Evolutionary conservation across 1,140 invertebrate species (phyloP).

Genomic region (Drosophila pachea): DNA sequence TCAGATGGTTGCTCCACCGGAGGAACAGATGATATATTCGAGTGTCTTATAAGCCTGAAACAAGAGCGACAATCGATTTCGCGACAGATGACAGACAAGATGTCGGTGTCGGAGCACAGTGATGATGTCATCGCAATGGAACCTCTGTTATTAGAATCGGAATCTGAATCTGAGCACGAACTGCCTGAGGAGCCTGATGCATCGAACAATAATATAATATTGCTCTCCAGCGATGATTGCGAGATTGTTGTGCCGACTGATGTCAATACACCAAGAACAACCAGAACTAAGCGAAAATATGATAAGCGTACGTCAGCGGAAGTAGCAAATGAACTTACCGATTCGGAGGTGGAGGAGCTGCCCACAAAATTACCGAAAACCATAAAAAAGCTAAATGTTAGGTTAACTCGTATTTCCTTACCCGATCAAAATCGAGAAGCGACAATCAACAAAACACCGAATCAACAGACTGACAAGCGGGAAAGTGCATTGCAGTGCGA

Average conservation of each 20-base stretch:
- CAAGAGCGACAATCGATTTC: conserved; percentile 8
- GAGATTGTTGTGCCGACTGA: conserved; percentile 40
- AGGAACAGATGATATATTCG: conserved; percentile 50
- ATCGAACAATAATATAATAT: conserved; percentile 22
- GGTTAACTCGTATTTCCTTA: background rate
- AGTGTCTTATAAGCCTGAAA: conserved; percentile 23
- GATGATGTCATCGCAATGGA: conserved; percentile 69
- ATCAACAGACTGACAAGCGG: background rate
- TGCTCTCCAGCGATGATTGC: conserved; percentile 64
- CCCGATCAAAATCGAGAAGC: background rate
- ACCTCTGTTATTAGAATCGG: conserved; percentile 67
- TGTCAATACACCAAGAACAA: background rate
- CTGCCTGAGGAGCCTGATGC: background rate
- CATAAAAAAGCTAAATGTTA: conserved; percentile 7
- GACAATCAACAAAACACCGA: background rate
- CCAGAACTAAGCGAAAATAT: conserved; percentile 14
- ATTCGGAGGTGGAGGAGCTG: conserved; percentile 28
- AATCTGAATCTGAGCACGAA: conserved; percentile 51
- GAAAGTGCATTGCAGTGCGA: too few relatives aligned
- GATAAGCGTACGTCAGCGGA: background rate
- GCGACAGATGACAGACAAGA: conserved; percentile 29
- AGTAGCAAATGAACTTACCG: conserved; percentile 1
- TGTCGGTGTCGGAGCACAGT: conserved; percentile 54
- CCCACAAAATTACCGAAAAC: background rate
- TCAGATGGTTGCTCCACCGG: conserved; percentile 51